phyloP scores from a whole-genome alignment of 2,888 invertebrate genomes.

The Parochlus steinenii region DNA sequence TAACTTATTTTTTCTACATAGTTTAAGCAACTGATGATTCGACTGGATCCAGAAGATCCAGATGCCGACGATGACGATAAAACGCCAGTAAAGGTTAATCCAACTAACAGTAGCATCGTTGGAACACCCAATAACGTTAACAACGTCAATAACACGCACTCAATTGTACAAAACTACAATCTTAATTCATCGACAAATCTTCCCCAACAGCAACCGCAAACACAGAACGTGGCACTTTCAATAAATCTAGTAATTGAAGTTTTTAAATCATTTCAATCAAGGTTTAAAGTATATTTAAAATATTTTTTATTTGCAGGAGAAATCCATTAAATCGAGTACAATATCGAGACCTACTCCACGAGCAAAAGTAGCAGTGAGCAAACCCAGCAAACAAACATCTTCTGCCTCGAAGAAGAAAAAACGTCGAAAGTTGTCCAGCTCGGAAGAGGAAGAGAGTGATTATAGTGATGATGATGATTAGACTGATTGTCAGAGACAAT shows the following conservation, averaged over 20 bases:
- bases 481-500: too few relatives aligned
- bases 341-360: slow-evolving; percentile 15
- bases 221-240: neutral
- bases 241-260: too few relatives aligned
- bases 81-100: slow-evolving; percentile 18
- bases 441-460: slow-evolving; percentile 46
- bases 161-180: slow-evolving; percentile 6
- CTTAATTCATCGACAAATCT: neutral
- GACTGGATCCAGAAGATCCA: slow-evolving; percentile 63
- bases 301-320: slow-evolving; percentile 9
- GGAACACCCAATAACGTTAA: slow-evolving; percentile 21
- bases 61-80: slow-evolving; percentile 49
- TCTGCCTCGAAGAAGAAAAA: slow-evolving; percentile 31
- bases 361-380: slow-evolving; percentile 19
- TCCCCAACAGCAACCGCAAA: slow-evolving; percentile 1
- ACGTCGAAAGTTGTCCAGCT: slow-evolving; percentile 35
- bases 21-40: slow-evolving; percentile 74
- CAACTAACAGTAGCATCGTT: too few relatives aligned
- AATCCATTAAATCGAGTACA: slow-evolving; percentile 11
- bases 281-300: too few relatives aligned
- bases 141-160: slow-evolving; percentile 16
- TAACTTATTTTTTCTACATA: slow-evolving; percentile 21
- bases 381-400: slow-evolving; percentile 16
- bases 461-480: slow-evolving; percentile 40
- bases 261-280: too few relatives aligned